Evolutionary conservation across 2,113 vertebrate genomes (phyloP), one percentile per base, ranked within the genome.

Genomic region (Hucho hucho): DNA sequence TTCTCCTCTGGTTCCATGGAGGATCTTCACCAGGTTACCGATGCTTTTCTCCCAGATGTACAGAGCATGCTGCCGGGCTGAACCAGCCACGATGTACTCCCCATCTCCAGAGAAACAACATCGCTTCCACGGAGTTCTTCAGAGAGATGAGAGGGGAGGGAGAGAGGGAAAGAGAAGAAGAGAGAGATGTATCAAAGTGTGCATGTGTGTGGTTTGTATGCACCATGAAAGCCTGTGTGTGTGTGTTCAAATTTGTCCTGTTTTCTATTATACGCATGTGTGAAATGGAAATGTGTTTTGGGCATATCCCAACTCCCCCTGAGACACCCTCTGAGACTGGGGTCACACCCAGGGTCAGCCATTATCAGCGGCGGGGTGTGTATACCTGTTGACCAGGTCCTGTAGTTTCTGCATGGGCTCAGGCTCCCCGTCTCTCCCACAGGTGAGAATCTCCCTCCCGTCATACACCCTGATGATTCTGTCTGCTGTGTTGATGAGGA

Each of bases 21-120:
- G 95, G 74, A 99, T 99, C 85, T 99, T 99, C 84, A 99, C 98
- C 79, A 99, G 91, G 90, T 99, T 99, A 2, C 98, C 98, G 4
- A 99, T 99, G 86, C 98, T 99, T 84, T 99, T 99, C 89, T 99
- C 97, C 97, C 97, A 99, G 46, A 99, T 99, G 88, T 99, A 99
- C 9, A 99, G 92, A 0, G 98, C 98, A 0, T 99, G 98, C 85
- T 99, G 98, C 3, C 97, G 87, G 4, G 98, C 98, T 0, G 98
- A 99, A 1, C 98, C 98, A 0, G 98, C 98, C 73, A 98, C 97
- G 1, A 99, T 99, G 74, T 99, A 99, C 24, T 99, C 98, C 0
- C 98, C 97, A 0, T 99, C 98, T 4, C 98, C 98, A 0, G 97
- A 99, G 88, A 99, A 99, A 77, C 98, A 99, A 79, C 98, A 99